phyloP scores from a whole-genome alignment of 2,113 vertebrate species.

The Penelope pileata region DNA sequence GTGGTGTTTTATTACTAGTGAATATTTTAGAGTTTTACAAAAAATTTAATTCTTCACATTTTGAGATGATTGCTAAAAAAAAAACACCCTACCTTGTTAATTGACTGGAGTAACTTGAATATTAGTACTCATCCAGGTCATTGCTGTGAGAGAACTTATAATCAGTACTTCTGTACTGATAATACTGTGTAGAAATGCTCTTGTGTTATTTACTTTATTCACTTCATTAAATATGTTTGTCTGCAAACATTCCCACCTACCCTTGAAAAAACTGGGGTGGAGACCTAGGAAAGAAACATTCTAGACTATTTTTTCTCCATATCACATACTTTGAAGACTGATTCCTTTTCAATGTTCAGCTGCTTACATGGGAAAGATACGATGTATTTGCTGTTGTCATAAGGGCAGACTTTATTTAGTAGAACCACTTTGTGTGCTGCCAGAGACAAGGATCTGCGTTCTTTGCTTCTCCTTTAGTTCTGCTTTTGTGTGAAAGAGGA shows the following conservation, averaged over 20 bases:
- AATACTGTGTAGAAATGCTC: neutral
- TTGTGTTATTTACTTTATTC: constrained; percentile 20
- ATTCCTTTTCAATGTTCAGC: neutral
- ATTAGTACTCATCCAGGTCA: constrained; percentile 10
- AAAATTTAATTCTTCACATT: neutral
- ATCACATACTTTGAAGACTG: neutral
- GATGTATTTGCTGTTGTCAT: neutral
- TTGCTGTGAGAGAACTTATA: constrained; percentile 57
- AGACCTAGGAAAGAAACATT: neutral
- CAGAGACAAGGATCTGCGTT: neutral
- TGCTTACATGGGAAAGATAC: neutral
- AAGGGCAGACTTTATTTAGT: neutral
- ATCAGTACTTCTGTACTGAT: constrained; percentile 43
- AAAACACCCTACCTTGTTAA: constrained; percentile 17
- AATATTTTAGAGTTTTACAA: constrained; percentile 2
- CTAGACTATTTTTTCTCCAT: neutral
- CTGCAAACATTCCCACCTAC: constrained; percentile 12
- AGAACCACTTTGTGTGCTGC: neutral
- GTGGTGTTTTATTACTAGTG: neutral
- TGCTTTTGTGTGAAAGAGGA: neutral
- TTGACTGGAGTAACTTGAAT: constrained; percentile 39
- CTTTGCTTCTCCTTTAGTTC: neutral
- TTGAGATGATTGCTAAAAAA: neutral
- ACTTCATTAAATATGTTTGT: neutral
- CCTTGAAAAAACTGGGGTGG: neutral